A percentile compares a stretch with the other conserved stretches of the same genome.
phyloP scores from a whole-genome alignment of 2,113 vertebrate genomes.

The Hemibagrus wyckioides region DNA sequence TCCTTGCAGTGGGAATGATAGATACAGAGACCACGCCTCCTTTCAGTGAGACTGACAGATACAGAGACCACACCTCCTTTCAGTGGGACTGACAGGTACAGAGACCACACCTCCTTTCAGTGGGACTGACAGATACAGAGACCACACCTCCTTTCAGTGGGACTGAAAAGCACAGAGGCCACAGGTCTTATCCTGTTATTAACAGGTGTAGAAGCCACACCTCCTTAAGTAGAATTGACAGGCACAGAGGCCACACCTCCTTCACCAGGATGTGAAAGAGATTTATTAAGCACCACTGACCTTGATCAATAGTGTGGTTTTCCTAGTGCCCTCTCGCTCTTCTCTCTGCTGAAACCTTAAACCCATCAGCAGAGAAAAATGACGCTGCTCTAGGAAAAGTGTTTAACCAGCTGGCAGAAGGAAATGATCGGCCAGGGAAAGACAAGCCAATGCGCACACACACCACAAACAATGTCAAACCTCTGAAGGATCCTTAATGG shows the following conservation, averaged over 20 bases:
- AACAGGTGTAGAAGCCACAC: not conserved
- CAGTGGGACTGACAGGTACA: no score
- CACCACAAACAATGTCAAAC: not conserved
- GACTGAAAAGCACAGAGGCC: not conserved
- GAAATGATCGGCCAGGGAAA: not conserved
- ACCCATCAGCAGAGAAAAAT: slow-evolving; percentile 34
- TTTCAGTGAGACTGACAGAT: no score
- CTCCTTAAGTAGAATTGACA: not conserved
- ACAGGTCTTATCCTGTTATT: not conserved
- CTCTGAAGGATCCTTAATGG: not conserved
- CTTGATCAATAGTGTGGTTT: slow-evolving; percentile 53
- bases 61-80: no score
- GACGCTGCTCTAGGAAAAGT: not conserved
- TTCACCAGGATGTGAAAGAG: not conserved
- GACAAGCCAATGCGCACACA: not conserved
- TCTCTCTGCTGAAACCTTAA: slow-evolving; percentile 53
- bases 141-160: not conserved
- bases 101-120: no score
- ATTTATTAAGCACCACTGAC: not conserved
- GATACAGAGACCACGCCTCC: no score
- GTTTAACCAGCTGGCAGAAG: slow-evolving; percentile 8
- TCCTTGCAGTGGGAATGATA: no score
- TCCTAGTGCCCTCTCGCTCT: slow-evolving; percentile 50
- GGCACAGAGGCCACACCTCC: not conserved
- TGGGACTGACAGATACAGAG: no score